phyloP scores from a whole-genome alignment of 2,113 vertebrate genomes.

The Plotosus lineatus region DNA sequence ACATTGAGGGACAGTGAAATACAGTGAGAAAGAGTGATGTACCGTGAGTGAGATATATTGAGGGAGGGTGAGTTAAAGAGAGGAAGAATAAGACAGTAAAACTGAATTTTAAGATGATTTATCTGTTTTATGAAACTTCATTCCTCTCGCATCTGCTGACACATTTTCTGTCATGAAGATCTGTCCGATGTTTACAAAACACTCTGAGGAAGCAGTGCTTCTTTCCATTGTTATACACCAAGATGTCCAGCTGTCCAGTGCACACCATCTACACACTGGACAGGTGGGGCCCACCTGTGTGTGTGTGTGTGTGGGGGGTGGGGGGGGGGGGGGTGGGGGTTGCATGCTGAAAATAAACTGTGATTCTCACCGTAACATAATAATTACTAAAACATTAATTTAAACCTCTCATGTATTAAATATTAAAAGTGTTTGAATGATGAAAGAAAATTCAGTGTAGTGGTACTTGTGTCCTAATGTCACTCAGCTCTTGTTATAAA shows the following conservation, averaged over 20 bases:
- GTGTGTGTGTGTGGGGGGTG: neutral
- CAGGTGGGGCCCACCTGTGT: conserved; percentile 12
- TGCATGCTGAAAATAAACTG: neutral
- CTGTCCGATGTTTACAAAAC: conserved; percentile 50
- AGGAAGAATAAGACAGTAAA: neutral
- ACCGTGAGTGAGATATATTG: too few relatives aligned
- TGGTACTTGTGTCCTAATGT: neutral
- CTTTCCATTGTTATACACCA: conserved; percentile 26
- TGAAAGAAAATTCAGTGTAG: neutral
- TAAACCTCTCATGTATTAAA: neutral
- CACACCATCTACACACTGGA: neutral
- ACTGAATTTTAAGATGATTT: too few relatives aligned
- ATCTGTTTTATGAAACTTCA: neutral
- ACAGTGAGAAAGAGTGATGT: neutral
- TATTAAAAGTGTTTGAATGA: neutral
- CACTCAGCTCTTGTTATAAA: neutral
- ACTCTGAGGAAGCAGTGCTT: conserved; percentile 11
- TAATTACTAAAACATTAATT: too few relatives aligned
- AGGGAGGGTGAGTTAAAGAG: neutral
- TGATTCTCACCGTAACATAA: neutral
- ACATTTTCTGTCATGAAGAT: neutral
- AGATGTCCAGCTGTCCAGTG: conserved; percentile 37
- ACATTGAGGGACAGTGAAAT: neutral
- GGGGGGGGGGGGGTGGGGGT: neutral
- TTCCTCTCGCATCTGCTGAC: conserved; percentile 39